These are phyloP conservation scores for Ischnus inquisitorius DNA, from an alignment of 2,888 invertebrate species.

Conservation along the genomic window DNA sequence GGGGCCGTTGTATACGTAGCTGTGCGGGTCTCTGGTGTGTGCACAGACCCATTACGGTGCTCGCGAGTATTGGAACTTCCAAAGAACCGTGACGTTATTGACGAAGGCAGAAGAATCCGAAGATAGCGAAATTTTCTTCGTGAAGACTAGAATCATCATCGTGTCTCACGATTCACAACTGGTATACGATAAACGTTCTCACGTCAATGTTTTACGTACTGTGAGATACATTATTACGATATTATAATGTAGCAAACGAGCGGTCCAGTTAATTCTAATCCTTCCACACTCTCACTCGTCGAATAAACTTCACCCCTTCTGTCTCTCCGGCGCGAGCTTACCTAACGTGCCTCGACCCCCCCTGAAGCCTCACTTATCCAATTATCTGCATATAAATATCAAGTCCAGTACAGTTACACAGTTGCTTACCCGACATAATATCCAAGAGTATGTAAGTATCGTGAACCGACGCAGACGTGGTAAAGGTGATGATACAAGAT, in stretches of 20 bases:
- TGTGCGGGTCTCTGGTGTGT: slow-evolving; percentile 3
- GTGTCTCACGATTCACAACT: not conserved
- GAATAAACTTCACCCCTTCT: not conserved
- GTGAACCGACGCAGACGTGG: not conserved
- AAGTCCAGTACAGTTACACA: slow-evolving; percentile 21
- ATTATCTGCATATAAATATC: slow-evolving; percentile 22
- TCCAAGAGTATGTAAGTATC: not conserved
- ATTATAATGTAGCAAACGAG: not conserved
- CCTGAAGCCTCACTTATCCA: slow-evolving; percentile 21
- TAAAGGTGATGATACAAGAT: slow-evolving; percentile 25
- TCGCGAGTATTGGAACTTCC: not conserved
- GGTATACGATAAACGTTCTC: not conserved
- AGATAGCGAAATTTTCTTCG: slow-evolving; percentile 15
- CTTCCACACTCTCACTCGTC: not conserved
- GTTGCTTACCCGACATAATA: slow-evolving; percentile 4
- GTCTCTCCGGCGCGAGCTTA: not conserved
- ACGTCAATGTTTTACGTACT: slow-evolving; percentile 2
- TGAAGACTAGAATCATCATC: slow-evolving; percentile 14
- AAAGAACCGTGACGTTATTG: slow-evolving; percentile 9
- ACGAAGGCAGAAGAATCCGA: slow-evolving; percentile 5
- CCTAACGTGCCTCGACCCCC: not conserved
- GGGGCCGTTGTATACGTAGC: not conserved
- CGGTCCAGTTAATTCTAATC: slow-evolving; percentile 24
- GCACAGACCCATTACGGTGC: not conserved
- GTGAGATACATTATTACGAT: not conserved